Evolutionary conservation across 2,113 vertebrate species (phyloP).

Genomic region (Falco punctatus): DNA sequence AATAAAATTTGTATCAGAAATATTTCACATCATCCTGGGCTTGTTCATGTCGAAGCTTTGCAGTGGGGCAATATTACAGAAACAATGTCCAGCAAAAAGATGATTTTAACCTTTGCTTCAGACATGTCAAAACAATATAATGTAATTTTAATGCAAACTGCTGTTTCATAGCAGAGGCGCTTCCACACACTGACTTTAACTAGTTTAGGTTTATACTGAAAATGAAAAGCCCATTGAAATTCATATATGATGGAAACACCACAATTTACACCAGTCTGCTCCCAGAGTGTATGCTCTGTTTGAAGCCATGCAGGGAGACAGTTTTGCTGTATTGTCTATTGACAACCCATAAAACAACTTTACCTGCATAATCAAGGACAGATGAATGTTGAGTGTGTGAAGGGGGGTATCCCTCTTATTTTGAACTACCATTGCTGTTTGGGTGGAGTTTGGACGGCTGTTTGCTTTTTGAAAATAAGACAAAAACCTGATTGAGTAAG

Average conservation of each 20-base stretch:
- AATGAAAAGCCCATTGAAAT: slow-evolving; percentile 60
- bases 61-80: slow-evolving; percentile 71
- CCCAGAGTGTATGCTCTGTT: neutral
- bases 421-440: neutral
- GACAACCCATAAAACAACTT: slow-evolving; percentile 5
- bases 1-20: slow-evolving; percentile 90
- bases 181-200: slow-evolving; percentile 48
- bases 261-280: slow-evolving; percentile 27
- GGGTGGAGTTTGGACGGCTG: neutral
- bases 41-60: slow-evolving; percentile 66
- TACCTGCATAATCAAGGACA: neutral
- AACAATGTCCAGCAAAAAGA: slow-evolving; percentile 74
- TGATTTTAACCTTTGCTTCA: slow-evolving; percentile 81
- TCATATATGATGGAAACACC: slow-evolving; percentile 32
- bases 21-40: slow-evolving; percentile 79
- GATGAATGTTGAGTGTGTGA: neutral
- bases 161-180: slow-evolving; percentile 45
- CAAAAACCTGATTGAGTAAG: neutral
- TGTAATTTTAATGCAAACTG: slow-evolving; percentile 72
- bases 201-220: slow-evolving; percentile 64
- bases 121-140: slow-evolving; percentile 74
- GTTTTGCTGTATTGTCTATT: neutral
- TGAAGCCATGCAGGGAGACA: neutral
- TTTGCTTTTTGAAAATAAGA: neutral
- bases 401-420: neutral